Conservation (phyloP, 1,140 invertebrate genomes). For the Melipona quadrifasciata region DNA sequence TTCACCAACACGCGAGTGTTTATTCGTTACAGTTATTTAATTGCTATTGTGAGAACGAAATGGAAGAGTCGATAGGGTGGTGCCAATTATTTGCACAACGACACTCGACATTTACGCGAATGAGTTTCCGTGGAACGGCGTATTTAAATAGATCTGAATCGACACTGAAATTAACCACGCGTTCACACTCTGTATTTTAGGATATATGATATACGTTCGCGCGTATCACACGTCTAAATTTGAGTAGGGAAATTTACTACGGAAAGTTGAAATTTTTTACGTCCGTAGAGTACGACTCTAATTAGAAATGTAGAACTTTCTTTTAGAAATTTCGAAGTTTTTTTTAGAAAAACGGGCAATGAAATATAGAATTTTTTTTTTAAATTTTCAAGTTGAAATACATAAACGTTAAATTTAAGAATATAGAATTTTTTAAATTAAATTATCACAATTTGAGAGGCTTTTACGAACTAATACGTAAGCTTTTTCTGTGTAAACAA, state of each 20-base stretch:
- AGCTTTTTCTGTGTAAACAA: not conserved
- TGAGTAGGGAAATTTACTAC: not conserved
- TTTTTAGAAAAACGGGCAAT: not conserved
- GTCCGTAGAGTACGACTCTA: not conserved
- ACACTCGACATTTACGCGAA: not conserved
- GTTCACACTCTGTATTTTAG: not conserved
- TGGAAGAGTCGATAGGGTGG: not conserved
- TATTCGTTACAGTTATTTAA: no score
- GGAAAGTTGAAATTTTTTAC: not conserved
- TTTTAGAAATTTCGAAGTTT: not conserved
- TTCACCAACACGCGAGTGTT: no score
- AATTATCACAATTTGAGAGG: not conserved
- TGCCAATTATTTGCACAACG: not conserved
- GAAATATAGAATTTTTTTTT: no score
- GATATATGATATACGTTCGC: not conserved
- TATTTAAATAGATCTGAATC: not conserved
- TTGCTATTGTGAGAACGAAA: not conserved
- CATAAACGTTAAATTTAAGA: no score
- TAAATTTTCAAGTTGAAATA: no score
- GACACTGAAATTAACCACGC: not conserved
- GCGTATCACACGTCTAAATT: not conserved
- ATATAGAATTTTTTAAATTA: no score
- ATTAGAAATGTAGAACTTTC: not conserved
- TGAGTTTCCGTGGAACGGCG: not conserved
- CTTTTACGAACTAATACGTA: no score